A percentile compares a stretch with the other conserved stretches of the same genome.
Conservation (phyloP, 2,888 invertebrate species). For the Drosophila subquinaria region DNA sequence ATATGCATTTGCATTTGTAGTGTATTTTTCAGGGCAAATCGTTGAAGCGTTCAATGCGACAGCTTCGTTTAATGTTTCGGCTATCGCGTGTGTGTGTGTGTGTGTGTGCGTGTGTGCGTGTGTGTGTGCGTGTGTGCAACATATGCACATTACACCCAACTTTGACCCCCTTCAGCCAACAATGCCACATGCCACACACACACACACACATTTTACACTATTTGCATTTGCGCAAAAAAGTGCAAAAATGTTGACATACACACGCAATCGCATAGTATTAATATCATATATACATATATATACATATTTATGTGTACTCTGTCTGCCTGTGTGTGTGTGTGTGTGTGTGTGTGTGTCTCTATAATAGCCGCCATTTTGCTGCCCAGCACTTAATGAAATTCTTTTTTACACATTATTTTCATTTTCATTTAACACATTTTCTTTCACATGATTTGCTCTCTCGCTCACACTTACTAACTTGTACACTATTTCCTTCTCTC, state of each 20-base stretch:
- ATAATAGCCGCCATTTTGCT: slow-evolving; percentile 72
- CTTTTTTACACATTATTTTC: slow-evolving; percentile 39
- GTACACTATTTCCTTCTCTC: slow-evolving; percentile 22
- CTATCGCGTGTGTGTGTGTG: slow-evolving; percentile 41
- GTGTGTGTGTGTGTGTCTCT: too few relatives aligned
- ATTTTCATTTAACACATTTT: slow-evolving; percentile 40
- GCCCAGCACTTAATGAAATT: slow-evolving; percentile 77
- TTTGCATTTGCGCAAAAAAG: slow-evolving; percentile 75
- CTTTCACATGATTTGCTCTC: background rate
- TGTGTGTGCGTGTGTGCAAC: slow-evolving; percentile 23
- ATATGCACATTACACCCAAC: slow-evolving; percentile 11
- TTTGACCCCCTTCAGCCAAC: background rate
- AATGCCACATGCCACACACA: slow-evolving; percentile 18
- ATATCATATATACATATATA: slow-evolving; percentile 13
- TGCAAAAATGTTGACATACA: slow-evolving; percentile 76
- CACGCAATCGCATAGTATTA: slow-evolving; percentile 44
- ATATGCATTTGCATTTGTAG: slow-evolving; percentile 19
- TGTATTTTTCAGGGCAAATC: slow-evolving; percentile 53
- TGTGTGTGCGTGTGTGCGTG: slow-evolving; percentile 35
- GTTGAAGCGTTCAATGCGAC: slow-evolving; percentile 67
- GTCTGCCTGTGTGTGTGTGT: too few relatives aligned
- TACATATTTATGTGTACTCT: slow-evolving; percentile 12
- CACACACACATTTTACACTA: slow-evolving; percentile 58
- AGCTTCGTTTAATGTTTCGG: slow-evolving; percentile 49
- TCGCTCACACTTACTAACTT: slow-evolving; percentile 12